phyloP scores from a whole-genome alignment of 2,888 invertebrate genomes.

The Chorisops tibialis region DNA sequence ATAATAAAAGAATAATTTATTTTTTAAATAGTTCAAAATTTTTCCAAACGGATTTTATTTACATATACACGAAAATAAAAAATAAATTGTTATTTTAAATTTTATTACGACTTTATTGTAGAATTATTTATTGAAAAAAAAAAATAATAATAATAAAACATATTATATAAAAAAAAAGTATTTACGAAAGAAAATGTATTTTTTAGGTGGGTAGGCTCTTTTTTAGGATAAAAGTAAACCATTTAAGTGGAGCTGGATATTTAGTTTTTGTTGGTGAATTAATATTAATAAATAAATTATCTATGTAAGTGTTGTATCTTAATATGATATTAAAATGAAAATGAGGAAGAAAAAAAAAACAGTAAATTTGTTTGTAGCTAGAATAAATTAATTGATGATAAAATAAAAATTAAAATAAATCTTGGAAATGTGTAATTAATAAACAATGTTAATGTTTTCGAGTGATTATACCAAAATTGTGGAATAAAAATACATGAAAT shows the following conservation, averaged over 20 bases:
- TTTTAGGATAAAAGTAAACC: constrained; percentile 2
- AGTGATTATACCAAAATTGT: constrained; percentile 13
- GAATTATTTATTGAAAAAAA: too few relatives aligned
- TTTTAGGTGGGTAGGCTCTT: neutral
- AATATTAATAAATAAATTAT: constrained; percentile 1
- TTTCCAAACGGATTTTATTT: too few relatives aligned
- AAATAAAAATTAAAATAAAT: constrained; percentile 3
- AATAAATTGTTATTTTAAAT: too few relatives aligned
- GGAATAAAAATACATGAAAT: constrained; percentile 10
- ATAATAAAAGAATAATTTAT: too few relatives aligned
- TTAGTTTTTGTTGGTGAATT: neutral
- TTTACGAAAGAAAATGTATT: neutral
- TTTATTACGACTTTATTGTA: too few relatives aligned
- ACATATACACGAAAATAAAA: too few relatives aligned
- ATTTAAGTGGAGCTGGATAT: neutral
- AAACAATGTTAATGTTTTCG: constrained; percentile 21
- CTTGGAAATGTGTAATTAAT: constrained; percentile 12
- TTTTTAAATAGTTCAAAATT: too few relatives aligned
- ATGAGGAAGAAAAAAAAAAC: neutral
- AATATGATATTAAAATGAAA: neutral
- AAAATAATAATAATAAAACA: too few relatives aligned
- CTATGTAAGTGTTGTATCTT: constrained; percentile 20
- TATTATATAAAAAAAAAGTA: too few relatives aligned
- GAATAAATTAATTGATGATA: constrained; percentile 16
- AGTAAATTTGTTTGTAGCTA: constrained; percentile 19